Base-by-base conservation (phyloP, 2,888 invertebrate genomes). In the Drosophila testacea region DNA sequence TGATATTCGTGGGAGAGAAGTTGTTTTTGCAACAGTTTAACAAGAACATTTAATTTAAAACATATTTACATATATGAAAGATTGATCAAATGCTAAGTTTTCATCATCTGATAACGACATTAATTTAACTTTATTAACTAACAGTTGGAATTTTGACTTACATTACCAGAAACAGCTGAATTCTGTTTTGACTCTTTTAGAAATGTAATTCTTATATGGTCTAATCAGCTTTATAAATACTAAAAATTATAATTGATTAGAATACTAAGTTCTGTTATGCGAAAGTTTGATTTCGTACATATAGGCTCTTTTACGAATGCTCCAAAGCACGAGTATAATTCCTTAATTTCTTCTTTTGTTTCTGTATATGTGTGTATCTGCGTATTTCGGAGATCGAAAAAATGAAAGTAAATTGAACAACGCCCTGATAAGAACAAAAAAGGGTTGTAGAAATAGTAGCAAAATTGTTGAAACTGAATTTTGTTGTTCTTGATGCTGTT, bases 1-100 rank as follows among this genome's bases (percentile, higher is more conserved):
- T 51, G 84, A 90, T 88, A 88, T 66, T 68, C 88, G 88, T 88
- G 90, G 48, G 88, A 88, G 9, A 32, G 1, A 10, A 13, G 7
- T 9, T 44, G 56, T n/a, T 34, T 55, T 6, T 16, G 10, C 7
- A 1, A 22, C 22, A 22, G 22, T 3, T 22, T 22, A 22, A 22
- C 22, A 22, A 22, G 22, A 22, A 22, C 2, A 22, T 22, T 22
- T 22, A 3, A 22, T 22, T 22, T 22, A 22, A 3, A 1, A 22
- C 3, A 22, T 22, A 22, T 22, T 22, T 22, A 22, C 2, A 3
- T 22, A 22, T n/a, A n/a, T n/a, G n/a, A 22, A 22, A 22, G 22
- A 2, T 0, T 16, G 16, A 16, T 16, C 16, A 16, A 22, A 22
- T 3, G 22, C 22, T 22, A 22, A 22, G 22, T 22, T 22, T 2